Conservation (phyloP, 1,140 invertebrate genomes). For the Arctopsyche grandis region DNA sequence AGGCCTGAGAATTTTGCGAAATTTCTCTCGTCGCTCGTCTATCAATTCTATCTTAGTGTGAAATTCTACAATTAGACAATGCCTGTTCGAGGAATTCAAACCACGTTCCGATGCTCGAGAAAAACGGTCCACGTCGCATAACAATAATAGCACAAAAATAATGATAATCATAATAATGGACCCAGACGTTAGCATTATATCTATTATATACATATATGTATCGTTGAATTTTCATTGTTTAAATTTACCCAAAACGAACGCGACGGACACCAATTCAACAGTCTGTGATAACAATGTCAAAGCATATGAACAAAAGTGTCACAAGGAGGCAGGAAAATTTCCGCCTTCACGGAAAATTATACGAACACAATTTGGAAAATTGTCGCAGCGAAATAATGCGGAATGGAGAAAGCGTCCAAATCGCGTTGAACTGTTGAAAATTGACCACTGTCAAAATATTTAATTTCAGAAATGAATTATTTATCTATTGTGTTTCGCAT, state of each 20-base stretch:
- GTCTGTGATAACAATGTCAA: background rate
- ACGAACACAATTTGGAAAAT: background rate
- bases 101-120: background rate
- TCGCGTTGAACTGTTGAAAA: background rate
- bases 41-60: constrained; percentile 16
- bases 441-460: background rate
- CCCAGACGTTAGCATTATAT: background rate
- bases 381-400: background rate
- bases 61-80: constrained; percentile 36
- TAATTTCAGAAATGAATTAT: background rate
- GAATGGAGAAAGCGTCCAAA: constrained; percentile 22
- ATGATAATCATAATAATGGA: background rate
- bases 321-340: background rate
- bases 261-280: background rate
- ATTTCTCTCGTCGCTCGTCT: constrained; percentile 17
- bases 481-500: background rate
- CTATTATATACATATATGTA: background rate
- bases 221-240: constrained; percentile 16
- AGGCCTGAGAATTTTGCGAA: constrained; percentile 34
- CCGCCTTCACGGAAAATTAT: background rate
- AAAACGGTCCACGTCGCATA: constrained; percentile 6
- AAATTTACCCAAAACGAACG: background rate
- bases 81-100: background rate
- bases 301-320: background rate
- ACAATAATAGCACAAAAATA: constrained; percentile 25